Conservation (phyloP, 1,140 invertebrate species). For the Cydia strobilella region DNA sequence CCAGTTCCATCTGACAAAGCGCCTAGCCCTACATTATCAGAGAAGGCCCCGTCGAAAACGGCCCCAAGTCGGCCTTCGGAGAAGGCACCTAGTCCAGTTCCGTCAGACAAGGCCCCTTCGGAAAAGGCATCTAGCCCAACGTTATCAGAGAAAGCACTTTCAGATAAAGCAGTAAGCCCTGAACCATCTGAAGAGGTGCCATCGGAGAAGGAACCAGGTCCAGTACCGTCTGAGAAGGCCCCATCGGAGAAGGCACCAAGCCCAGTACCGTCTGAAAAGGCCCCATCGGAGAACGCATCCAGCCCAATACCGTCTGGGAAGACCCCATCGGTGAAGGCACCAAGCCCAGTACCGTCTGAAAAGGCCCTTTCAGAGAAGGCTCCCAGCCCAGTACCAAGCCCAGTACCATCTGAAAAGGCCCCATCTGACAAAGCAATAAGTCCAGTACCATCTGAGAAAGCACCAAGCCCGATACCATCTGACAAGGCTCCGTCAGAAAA, state of each 20-base stretch:
- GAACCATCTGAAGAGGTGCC: neutral
- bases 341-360: neutral
- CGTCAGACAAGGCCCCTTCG: neutral
- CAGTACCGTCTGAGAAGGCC: neutral
- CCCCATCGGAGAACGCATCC: neutral
- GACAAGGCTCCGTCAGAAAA: neutral
- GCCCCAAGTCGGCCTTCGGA: neutral
- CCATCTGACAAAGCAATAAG: neutral
- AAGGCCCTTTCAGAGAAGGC: slow-evolving; percentile 4
- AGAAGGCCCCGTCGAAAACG: neutral
- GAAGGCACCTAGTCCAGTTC: neutral
- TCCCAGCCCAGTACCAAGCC: neutral
- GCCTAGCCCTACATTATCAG: neutral
- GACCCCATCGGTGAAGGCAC: neutral
- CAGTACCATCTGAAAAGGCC: slow-evolving; percentile 9
- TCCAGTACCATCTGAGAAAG: neutral
- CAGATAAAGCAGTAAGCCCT: neutral
- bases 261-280: slow-evolving; percentile 10
- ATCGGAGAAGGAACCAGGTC: neutral
- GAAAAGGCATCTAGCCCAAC: neutral
- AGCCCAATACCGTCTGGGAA: neutral
- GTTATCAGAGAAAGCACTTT: neutral
- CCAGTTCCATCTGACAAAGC: neutral
- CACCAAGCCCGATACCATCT: neutral
- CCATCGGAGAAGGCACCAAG: slow-evolving; percentile 11